Evolutionary conservation across 2,888 invertebrate genomes (phyloP).

Genomic region (Agrochola litura): DNA sequence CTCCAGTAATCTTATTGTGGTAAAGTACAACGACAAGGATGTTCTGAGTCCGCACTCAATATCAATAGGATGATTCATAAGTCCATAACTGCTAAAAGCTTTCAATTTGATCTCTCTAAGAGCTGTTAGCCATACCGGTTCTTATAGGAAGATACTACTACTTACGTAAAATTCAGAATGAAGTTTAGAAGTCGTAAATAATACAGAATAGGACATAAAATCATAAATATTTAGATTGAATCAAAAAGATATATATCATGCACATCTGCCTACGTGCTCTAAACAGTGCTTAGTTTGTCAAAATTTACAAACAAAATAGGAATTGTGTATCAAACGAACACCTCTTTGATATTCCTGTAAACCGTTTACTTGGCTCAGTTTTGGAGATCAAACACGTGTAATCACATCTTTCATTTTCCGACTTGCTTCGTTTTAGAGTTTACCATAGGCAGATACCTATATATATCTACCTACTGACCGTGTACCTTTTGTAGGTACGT

Average conservation of each 20-base stretch:
- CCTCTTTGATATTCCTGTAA: conserved; percentile 41
- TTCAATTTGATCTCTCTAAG: conserved; percentile 29
- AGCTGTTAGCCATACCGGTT: conserved; percentile 8
- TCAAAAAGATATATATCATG: conserved; percentile 4
- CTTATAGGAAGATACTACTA: conserved; percentile 11
- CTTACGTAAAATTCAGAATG: not conserved
- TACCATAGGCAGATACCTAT: conserved; percentile 17
- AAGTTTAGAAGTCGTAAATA: conserved; percentile 17
- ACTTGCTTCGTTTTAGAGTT: conserved; percentile 11
- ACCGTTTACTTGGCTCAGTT: conserved; percentile 27
- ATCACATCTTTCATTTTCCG: conserved; percentile 19
- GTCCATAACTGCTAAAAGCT: conserved; percentile 48
- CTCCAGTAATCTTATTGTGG: conserved; percentile 36
- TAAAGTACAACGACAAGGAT: conserved; percentile 49
- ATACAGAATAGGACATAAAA: conserved; percentile 27
- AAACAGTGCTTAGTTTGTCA: conserved; percentile 29
- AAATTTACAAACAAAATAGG: conserved; percentile 49
- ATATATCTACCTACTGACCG: not conserved
- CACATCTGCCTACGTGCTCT: conserved; percentile 21
- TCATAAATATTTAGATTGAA: conserved; percentile 38
- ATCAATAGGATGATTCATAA: conserved; percentile 45
- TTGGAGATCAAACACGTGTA: conserved; percentile 51
- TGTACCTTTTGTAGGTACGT: not conserved
- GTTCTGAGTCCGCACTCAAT: conserved; percentile 20
- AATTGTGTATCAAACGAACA: conserved; percentile 33